phyloP scores from a whole-genome alignment of 2,113 vertebrate genomes.

The Sitta europaea region DNA sequence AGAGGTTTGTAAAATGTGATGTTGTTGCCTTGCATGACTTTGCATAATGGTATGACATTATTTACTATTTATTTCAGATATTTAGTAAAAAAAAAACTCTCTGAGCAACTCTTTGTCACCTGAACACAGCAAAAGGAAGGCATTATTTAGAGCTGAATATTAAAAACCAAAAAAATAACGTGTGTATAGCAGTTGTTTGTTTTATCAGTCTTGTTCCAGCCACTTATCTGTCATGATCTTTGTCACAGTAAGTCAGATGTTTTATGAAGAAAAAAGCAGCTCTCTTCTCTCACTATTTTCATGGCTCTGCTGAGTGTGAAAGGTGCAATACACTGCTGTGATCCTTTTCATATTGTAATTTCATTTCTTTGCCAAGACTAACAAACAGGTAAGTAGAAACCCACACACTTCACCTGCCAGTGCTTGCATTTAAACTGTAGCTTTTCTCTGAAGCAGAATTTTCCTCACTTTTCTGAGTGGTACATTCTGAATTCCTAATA shows the following conservation, averaged over 20 bases:
- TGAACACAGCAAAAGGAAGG: neutral
- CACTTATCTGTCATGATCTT: neutral
- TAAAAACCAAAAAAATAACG: neutral
- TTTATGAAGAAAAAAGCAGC: neutral
- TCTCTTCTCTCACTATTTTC: neutral
- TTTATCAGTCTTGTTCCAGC: neutral
- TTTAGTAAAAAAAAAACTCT: neutral
- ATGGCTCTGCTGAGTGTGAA: neutral
- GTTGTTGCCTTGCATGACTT: neutral
- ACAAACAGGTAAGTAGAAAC: neutral
- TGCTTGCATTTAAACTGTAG: neutral
- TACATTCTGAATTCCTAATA: neutral
- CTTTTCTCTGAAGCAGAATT: neutral
- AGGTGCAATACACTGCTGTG: neutral
- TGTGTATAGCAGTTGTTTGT: neutral
- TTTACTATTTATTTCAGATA: constrained; percentile 57
- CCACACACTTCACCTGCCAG: neutral
- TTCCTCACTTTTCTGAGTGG: neutral
- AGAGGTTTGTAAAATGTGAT: constrained; percentile 34
- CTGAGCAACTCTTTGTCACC: neutral
- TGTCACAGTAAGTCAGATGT: neutral
- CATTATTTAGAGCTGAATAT: neutral
- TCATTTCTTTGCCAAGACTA: neutral
- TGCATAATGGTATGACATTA: constrained; percentile 38
- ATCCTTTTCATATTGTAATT: neutral